phyloP scores from a whole-genome alignment of 2,888 invertebrate species.

The Platyscelio sp. region DNA sequence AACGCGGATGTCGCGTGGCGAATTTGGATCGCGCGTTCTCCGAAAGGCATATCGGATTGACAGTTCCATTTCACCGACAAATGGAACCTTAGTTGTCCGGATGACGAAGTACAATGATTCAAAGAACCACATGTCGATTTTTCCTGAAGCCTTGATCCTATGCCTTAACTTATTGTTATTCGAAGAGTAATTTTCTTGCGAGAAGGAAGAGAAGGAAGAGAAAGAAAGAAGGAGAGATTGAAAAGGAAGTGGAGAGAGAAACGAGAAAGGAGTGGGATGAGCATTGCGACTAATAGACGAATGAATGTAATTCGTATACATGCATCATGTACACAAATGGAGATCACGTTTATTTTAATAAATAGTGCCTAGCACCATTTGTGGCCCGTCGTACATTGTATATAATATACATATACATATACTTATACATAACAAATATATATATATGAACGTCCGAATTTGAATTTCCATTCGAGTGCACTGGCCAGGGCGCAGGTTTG shows the following conservation, averaged over 20 bases:
- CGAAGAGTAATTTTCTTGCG: slow-evolving; percentile 70
- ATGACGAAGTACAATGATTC: slow-evolving; percentile 69
- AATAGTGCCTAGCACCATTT: slow-evolving; percentile 85
- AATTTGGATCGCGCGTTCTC: slow-evolving; percentile 15
- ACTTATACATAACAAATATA: slow-evolving; percentile 47
- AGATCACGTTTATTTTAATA: slow-evolving; percentile 84
- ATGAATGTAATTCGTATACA: slow-evolving; percentile 68
- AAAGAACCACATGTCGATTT: slow-evolving; percentile 72
- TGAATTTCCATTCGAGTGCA: too few relatives aligned
- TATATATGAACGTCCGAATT: slow-evolving; percentile 61
- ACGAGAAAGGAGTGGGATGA: slow-evolving; percentile 56
- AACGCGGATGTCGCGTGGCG: background rate
- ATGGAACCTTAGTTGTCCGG: slow-evolving; percentile 44
- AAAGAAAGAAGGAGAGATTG: background rate
- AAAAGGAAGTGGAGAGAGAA: slow-evolving; percentile 35
- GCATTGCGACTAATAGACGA: too few relatives aligned
- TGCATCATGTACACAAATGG: slow-evolving; percentile 79
- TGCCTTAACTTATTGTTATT: slow-evolving; percentile 80
- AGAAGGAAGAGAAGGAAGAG: slow-evolving; percentile 71
- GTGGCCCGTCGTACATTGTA: slow-evolving; percentile 82
- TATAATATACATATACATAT: slow-evolving; percentile 62
- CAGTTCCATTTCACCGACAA: slow-evolving; percentile 42
- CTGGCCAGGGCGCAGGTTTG: too few relatives aligned
- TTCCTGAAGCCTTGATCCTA: slow-evolving; percentile 79
- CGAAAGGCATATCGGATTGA: slow-evolving; percentile 59